Conservation (phyloP, 2,113 vertebrate species). For the Athene noctua region DNA sequence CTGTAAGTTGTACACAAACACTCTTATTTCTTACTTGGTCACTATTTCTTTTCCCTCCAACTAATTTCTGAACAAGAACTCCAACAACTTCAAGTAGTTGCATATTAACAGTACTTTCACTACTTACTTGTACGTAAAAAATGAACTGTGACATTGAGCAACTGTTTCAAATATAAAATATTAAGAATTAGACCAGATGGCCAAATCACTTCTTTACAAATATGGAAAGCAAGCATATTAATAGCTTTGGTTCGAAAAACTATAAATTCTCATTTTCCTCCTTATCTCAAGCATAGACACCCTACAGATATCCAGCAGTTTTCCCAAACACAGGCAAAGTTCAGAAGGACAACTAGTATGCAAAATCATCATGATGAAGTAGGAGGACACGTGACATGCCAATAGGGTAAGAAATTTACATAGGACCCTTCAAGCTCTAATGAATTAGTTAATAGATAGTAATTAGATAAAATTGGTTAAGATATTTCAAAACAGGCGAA, state of each 20-base stretch:
- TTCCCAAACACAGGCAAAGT: not conserved
- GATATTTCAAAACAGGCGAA: not conserved
- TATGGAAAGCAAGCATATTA: not conserved
- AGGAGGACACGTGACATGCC: not conserved
- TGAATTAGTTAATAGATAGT: not conserved
- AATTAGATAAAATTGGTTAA: not conserved
- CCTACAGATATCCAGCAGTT: not conserved
- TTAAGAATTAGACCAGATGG: not conserved
- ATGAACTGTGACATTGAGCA: not conserved
- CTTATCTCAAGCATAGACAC: not conserved
- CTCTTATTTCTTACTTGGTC: not conserved
- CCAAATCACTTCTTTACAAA: not conserved
- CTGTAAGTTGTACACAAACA: not conserved
- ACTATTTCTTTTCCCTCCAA: not conserved
- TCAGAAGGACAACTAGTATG: not conserved
- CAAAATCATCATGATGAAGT: not conserved
- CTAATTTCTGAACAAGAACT: not conserved
- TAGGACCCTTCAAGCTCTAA: not conserved
- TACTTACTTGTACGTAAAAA: not conserved
- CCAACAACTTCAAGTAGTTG: not conserved
- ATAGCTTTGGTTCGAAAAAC: not conserved
- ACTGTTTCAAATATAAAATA: not conserved
- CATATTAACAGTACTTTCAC: not conserved
- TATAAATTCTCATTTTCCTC: not conserved
- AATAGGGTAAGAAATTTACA: not conserved